These are phyloP conservation scores for Tachysurus vachellii DNA, from an alignment of 2,113 vertebrate species.

Conservation along the genomic window DNA sequence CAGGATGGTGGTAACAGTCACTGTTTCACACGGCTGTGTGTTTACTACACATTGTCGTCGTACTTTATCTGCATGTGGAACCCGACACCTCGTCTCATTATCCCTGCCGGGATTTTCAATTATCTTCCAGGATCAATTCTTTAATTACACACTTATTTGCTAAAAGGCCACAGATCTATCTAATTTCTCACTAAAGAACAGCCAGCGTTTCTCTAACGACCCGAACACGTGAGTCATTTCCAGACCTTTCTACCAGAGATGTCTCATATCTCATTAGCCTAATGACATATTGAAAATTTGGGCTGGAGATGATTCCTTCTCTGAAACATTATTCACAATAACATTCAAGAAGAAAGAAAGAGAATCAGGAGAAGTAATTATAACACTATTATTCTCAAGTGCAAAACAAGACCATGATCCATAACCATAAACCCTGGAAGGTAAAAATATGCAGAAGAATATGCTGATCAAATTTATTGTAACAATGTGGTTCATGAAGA, in stretches of 20 bases:
- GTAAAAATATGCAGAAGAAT: no score
- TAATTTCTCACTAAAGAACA: slow-evolving; percentile 14
- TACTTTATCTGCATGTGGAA: background rate
- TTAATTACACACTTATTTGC: slow-evolving; percentile 21
- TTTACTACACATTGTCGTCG: background rate
- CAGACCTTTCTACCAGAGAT: background rate
- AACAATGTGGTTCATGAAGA: no score
- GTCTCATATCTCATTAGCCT: background rate
- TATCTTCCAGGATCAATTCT: slow-evolving; percentile 16
- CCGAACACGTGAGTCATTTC: background rate
- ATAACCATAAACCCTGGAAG: no score
- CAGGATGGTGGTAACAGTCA: no score
- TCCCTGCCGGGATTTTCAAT: slow-evolving; percentile 1
- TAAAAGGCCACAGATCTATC: slow-evolving; percentile 1
- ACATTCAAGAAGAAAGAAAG: background rate
- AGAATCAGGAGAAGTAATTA: background rate
- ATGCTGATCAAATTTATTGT: no score
- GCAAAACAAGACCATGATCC: no score
- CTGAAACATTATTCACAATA: background rate
- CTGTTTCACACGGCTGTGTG: background rate
- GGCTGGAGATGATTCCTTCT: background rate
- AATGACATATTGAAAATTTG: background rate
- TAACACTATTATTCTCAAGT: background rate
- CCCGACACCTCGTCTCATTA: background rate
- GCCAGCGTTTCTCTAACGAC: background rate